phyloP scores from a whole-genome alignment of 2,113 vertebrate species.

The Campylomormyrus numenius region DNA sequence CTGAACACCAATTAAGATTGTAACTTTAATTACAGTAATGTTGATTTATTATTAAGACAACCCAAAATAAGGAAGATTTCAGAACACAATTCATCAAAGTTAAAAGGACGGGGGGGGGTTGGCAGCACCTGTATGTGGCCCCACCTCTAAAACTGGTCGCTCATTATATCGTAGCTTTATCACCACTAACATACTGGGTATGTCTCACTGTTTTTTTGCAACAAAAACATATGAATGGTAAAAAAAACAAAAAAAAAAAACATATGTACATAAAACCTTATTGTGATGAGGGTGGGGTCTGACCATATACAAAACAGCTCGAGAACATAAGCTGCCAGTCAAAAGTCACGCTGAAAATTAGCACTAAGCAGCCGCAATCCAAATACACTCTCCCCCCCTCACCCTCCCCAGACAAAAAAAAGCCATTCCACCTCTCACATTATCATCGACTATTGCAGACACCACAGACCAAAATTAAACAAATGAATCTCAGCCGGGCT shows the following conservation, averaged over 20 bases:
- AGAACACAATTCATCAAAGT: background rate
- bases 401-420: too few relatives aligned
- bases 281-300: background rate
- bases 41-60: background rate
- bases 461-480: background rate
- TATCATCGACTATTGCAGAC: background rate
- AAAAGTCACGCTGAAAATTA: background rate
- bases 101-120: background rate
- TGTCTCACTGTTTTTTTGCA: background rate
- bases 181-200: background rate
- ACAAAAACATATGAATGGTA: background rate
- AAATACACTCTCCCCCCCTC: background rate
- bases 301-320: background rate
- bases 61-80: background rate
- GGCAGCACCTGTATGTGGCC: background rate
- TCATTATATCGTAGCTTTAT: background rate
- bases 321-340: background rate
- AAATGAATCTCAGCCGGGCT: background rate
- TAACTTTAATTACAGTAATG: slow-evolving; percentile 1
- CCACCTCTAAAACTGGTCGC: background rate
- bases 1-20: background rate
- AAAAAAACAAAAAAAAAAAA: background rate
- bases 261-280: slow-evolving; percentile 3
- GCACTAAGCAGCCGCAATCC: background rate
- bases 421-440: background rate